phyloP scores from a whole-genome alignment of 2,797 vertebrate genomes.

The Anableps anableps region DNA sequence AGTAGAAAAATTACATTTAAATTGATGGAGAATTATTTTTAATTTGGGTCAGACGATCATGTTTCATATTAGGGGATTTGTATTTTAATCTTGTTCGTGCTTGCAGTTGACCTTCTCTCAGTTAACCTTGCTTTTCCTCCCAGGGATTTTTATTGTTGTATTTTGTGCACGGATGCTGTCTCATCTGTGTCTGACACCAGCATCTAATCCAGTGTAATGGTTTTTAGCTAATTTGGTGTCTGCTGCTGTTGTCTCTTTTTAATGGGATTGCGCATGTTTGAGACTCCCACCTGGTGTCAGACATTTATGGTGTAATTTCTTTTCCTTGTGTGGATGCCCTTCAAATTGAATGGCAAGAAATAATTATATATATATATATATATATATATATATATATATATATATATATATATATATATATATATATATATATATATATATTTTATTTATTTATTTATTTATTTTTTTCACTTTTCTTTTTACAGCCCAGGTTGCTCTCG shows the following conservation, averaged over 20 bases:
- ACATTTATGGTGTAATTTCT: conserved; percentile 25
- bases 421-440: no score
- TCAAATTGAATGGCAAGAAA: conserved; percentile 22
- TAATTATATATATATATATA: neutral
- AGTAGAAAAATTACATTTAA: conserved; percentile 1
- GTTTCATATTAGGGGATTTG: neutral
- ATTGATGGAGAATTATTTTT: neutral
- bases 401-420: no score
- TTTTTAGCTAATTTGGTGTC: conserved; percentile 38
- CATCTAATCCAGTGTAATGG: conserved; percentile 16
- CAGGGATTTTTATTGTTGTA: conserved; percentile 13
- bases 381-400: no score
- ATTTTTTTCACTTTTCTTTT: neutral
- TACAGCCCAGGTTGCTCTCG: conserved; percentile 10
- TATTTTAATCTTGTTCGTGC: conserved; percentile 13
- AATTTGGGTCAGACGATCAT: conserved; percentile 8
- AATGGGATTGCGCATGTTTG: conserved; percentile 19
- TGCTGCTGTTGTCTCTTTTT: conserved; percentile 29
- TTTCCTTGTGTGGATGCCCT: conserved; percentile 5
- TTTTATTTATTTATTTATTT: neutral
- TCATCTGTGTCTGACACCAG: conserved; percentile 20
- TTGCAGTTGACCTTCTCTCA: neutral
- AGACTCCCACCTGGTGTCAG: conserved; percentile 23
- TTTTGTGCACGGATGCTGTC: conserved; percentile 4
- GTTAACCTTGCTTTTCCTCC: conserved; percentile 11